Conservation (phyloP, 2,888 invertebrate genomes). For the Tiphia femorata region DNA sequence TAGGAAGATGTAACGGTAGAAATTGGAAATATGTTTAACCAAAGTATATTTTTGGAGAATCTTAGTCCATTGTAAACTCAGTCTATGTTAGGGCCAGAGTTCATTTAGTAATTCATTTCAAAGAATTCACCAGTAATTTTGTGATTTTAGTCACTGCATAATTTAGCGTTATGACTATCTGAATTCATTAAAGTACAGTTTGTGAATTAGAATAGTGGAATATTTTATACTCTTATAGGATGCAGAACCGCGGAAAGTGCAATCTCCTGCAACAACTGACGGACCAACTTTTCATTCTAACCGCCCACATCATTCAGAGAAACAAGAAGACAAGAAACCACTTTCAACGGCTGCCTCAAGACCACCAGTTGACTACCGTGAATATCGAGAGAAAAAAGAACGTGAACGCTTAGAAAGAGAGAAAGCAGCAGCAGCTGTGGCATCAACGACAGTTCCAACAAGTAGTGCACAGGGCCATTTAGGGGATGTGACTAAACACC, state of each 20-base stretch:
- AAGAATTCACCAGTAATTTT: too few species aligned
- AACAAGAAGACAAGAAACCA: slow-evolving; percentile 56
- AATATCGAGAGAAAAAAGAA: slow-evolving; percentile 76
- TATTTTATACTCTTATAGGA: slow-evolving; percentile 42
- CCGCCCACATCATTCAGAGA: slow-evolving; percentile 55
- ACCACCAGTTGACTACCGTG: slow-evolving; percentile 71
- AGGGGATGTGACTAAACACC: slow-evolving; percentile 53
- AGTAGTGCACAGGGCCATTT: slow-evolving; percentile 49
- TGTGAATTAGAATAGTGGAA: too few species aligned
- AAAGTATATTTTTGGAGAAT: background rate
- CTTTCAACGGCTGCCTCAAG: slow-evolving; percentile 56
- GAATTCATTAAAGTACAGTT: too few species aligned
- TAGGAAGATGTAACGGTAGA: background rate
- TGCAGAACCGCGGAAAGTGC: slow-evolving; percentile 60
- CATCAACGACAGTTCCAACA: slow-evolving; percentile 48
- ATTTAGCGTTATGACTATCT: too few species aligned
- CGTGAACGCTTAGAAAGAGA: slow-evolving; percentile 75
- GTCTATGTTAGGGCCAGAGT: too few species aligned
- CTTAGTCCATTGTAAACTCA: background rate
- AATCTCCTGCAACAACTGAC: slow-evolving; percentile 54
- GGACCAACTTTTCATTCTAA: slow-evolving; percentile 53
- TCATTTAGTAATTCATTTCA: too few species aligned
- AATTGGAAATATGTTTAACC: background rate
- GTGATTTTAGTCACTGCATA: too few species aligned
- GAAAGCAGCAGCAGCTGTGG: slow-evolving; percentile 48